Conservation (phyloP, 2,113 vertebrate genomes). For the Zapus hudsonius region DNA sequence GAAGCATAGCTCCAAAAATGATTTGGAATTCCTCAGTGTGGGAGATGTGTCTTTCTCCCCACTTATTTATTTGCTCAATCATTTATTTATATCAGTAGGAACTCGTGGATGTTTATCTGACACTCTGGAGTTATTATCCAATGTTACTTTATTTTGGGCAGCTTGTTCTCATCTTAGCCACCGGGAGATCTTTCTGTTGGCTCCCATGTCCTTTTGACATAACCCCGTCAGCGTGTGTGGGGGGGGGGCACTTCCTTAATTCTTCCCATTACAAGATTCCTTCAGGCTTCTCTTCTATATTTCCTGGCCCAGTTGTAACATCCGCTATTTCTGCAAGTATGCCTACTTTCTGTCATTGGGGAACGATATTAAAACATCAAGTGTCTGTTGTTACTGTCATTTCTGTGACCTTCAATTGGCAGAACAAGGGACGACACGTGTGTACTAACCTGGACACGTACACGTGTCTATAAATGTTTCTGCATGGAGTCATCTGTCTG, state of each 20-base stretch:
- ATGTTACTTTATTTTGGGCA: conserved; percentile 25
- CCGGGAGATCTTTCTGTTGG: background rate
- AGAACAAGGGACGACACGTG: background rate
- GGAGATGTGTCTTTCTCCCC: background rate
- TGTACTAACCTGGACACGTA: background rate
- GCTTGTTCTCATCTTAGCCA: background rate
- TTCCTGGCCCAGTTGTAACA: background rate
- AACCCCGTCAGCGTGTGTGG: background rate
- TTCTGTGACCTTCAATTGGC: background rate
- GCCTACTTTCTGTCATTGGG: background rate
- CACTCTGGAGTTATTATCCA: conserved; percentile 35
- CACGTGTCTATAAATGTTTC: background rate
- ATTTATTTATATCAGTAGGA: conserved; percentile 21
- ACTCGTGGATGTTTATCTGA: conserved; percentile 17
- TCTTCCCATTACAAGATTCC: background rate
- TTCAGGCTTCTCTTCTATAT: background rate
- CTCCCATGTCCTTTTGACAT: background rate
- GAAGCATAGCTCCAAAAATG: background rate
- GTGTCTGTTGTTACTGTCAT: background rate
- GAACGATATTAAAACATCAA: background rate
- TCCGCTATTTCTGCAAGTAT: background rate
- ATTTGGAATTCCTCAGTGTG: conserved; percentile 4
- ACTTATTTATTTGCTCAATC: background rate
- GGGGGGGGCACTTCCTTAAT: background rate
- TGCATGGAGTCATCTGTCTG: background rate